Base-by-base conservation (phyloP, 2,113 vertebrate genomes). In the Callocephalon fimbriatum region DNA sequence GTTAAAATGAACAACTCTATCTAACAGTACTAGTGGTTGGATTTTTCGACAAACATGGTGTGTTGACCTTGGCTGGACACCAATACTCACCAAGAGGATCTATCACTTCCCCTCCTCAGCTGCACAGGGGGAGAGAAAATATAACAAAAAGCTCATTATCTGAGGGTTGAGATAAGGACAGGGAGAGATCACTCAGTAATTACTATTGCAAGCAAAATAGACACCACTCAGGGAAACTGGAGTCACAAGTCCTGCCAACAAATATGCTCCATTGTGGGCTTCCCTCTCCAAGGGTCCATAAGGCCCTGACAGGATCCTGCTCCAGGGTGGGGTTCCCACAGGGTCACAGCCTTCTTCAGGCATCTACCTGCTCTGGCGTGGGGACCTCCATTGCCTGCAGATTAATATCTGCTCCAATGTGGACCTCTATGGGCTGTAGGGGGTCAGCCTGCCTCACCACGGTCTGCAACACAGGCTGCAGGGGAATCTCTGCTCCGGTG, bases 251-350 rank as follows among this genome's bases (percentile, higher is more conserved):
- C 35, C 35, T 38, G 15, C 35, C 58, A 61, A 10, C 10, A 61
- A 17, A 61, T 11, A 10, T 42, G 8, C 9, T 68, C 13, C 23
- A 65, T 6, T 0, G 2, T 1, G 40, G 12, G 8, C 4, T 7
- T 15, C 7, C 7, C n/a, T 17, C 35, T 61, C 14, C 2, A 2
- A 3, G 1, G 3, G 3, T 2, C 31, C 25, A 17, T 18, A 67
- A 15, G 1, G 2, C 32, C 12, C 25, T 61, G 6, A 1, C 15
- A n/a, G 21, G 61, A 56, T 29, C 13, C 11, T 50, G 8, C 8
- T 74, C 7, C 15, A 25, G 1, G 4, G 1, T 19, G 9, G 22
- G 6, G 2, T 71, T 65, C 9, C 51, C 32, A 3, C 32, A 6
- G 17, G 4, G 12, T 31, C 42, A 51, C 25, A 31, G 10, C 2